phyloP scores from a whole-genome alignment of 1,140 invertebrate species.

The Caerostris extrusa region DNA sequence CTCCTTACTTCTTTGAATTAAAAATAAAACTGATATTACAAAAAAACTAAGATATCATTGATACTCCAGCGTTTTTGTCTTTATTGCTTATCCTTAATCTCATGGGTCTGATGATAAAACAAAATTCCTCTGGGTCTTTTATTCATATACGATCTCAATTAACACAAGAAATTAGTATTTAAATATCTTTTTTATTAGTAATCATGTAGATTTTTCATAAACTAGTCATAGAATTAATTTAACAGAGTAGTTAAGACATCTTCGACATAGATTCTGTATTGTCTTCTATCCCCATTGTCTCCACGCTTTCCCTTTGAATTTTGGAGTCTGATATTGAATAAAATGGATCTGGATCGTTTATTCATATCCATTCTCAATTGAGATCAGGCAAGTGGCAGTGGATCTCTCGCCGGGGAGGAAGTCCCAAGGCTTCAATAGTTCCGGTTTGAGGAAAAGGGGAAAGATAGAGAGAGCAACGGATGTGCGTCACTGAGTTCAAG shows the following conservation, averaged over 20 bases:
- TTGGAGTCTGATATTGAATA: neutral
- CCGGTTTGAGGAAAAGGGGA: slow-evolving; percentile 56
- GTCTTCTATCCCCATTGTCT: neutral
- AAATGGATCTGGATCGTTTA: slow-evolving; percentile 61
- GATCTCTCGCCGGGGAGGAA: slow-evolving; percentile 52
- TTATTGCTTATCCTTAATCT: neutral
- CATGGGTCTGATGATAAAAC: neutral
- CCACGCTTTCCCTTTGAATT: neutral
- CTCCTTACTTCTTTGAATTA: too few relatives aligned
- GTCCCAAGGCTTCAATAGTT: slow-evolving; percentile 68
- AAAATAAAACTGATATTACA: too few relatives aligned
- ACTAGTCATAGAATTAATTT: neutral
- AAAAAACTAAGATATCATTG: too few relatives aligned
- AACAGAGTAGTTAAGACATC: neutral
- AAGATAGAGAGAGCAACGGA: slow-evolving; percentile 63
- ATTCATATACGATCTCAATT: slow-evolving; percentile 38
- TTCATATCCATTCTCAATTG: slow-evolving; percentile 67
- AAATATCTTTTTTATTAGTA: too few relatives aligned
- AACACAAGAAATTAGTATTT: neutral
- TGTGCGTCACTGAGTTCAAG: slow-evolving; percentile 72
- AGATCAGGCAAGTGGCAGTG: slow-evolving; percentile 41
- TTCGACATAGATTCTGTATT: neutral
- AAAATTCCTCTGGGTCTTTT: slow-evolving; percentile 31
- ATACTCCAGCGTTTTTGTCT: too few relatives aligned
- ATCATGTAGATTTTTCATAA: too few relatives aligned